A percentile compares a stretch with the other conserved stretches of the same genome.
phyloP scores from a whole-genome alignment of 37 sponge, comb jelly and placozoan species.

The Crambe crambe region DNA sequence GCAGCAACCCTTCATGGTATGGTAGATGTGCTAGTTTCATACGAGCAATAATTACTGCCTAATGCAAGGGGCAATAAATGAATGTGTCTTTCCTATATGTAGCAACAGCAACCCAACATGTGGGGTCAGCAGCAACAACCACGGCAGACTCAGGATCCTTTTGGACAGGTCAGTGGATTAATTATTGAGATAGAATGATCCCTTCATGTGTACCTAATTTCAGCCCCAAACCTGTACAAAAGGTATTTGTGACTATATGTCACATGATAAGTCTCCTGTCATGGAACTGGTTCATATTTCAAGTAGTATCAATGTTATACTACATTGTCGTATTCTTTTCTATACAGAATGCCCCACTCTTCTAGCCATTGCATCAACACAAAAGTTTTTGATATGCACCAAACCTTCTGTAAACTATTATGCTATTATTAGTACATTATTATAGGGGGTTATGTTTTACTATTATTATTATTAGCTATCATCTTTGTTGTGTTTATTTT shows the following conservation, averaged over 20 bases:
- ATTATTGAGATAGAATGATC: not conserved
- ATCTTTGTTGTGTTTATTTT: not conserved
- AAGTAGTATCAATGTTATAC: no score
- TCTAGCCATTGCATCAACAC: not conserved
- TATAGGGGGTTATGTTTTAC: no score
- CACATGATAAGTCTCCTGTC: no score
- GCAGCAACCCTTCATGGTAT: not conserved
- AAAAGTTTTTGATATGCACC: no score
- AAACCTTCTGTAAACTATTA: not conserved
- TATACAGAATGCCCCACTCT: not conserved
- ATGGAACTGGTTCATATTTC: not conserved
- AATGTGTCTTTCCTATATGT: no score
- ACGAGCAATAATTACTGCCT: not conserved
- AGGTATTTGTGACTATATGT: no score
- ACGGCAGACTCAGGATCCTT: slow-evolving; percentile 11
- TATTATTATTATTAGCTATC: no score
- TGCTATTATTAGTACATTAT: no score
- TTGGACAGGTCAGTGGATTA: slow-evolving; percentile 2
- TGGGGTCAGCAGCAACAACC: not conserved
- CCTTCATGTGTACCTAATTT: no score
- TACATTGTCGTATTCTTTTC: not conserved
- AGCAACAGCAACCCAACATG: slow-evolving; percentile 5
- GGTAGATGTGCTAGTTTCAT: not conserved
- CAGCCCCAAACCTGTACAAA: no score
- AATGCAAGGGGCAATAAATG: no score